Percentiles rank a stretch among this genome's conserved stretches.
Evolutionary conservation across 2,113 vertebrate species (phyloP).

Genomic region (Gambusia affinis): DNA sequence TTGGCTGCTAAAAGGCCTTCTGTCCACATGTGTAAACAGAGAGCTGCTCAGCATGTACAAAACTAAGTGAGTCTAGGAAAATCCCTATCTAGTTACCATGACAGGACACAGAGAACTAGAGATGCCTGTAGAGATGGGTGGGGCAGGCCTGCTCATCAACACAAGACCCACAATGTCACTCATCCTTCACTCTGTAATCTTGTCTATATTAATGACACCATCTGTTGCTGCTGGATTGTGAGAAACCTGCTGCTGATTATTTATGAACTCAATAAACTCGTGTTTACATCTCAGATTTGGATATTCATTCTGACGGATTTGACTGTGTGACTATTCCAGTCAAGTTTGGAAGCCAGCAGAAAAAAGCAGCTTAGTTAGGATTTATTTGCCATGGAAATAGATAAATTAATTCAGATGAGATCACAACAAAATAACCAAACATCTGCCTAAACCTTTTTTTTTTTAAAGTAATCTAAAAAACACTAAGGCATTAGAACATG

Average conservation of each 20-base stretch:
- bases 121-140: conserved; percentile 25
- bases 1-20: not conserved
- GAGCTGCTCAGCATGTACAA: conserved; percentile 1
- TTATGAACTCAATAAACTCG: conserved; percentile 35
- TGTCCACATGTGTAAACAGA: conserved; percentile 31
- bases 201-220: conserved; percentile 64
- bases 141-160: conserved; percentile 34
- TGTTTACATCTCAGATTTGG: conserved; percentile 61
- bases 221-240: conserved; percentile 56
- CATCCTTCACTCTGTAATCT: conserved; percentile 42
- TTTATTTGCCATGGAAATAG: not conserved
- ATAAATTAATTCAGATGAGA: not conserved
- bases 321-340: conserved; percentile 12
- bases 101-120: conserved; percentile 18
- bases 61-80: conserved; percentile 18
- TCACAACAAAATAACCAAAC: too few relatives aligned
- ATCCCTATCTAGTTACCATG: conserved; percentile 43
- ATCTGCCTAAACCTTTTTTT: not conserved
- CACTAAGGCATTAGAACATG: not conserved
- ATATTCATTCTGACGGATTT: conserved; percentile 39
- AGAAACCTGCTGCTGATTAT: conserved; percentile 30
- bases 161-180: conserved; percentile 31
- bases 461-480: not conserved
- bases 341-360: conserved; percentile 22
- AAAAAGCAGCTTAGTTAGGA: too few relatives aligned